Conservation (phyloP, 2,113 vertebrate genomes). For the Callospermophilus lateralis region DNA sequence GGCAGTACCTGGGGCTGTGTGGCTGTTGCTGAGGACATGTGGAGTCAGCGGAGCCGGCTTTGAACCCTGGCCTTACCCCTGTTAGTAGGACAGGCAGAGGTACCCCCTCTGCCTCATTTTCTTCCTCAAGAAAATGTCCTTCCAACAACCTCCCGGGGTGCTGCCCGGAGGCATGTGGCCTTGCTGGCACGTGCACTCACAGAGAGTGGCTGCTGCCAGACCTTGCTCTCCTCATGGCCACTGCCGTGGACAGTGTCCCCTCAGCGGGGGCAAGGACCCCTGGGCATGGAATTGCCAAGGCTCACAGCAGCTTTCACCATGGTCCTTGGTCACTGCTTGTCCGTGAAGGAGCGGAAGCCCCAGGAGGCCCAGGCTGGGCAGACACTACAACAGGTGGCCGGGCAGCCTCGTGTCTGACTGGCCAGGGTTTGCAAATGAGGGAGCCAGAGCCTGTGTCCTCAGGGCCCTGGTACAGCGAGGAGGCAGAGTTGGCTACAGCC, state of each 20-base stretch:
- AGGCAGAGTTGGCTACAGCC: neutral
- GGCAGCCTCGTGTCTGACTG: neutral
- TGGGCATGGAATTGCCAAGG: no score
- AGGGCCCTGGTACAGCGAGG: neutral
- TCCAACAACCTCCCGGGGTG: no score
- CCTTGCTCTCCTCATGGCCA: neutral
- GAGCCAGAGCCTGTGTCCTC: neutral
- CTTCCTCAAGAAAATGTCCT: neutral
- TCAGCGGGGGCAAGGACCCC: neutral
- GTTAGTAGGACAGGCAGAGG: neutral
- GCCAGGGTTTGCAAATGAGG: neutral
- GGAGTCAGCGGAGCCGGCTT: neutral
- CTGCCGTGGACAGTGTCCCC: neutral
- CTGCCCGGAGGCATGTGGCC: neutral
- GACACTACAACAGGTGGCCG: no score
- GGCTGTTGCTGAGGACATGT: fast-evolving
- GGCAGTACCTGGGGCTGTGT: neutral
- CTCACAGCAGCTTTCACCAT: no score
- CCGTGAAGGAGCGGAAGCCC: neutral
- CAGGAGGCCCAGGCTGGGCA: neutral
- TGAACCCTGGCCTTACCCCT: neutral
- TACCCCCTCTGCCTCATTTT: neutral
- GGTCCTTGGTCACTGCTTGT: neutral
- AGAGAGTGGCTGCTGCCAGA: neutral
- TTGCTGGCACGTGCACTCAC: fast-evolving